Base-by-base conservation (phyloP, 2,113 vertebrate species). In the Sturnus vulgaris region DNA sequence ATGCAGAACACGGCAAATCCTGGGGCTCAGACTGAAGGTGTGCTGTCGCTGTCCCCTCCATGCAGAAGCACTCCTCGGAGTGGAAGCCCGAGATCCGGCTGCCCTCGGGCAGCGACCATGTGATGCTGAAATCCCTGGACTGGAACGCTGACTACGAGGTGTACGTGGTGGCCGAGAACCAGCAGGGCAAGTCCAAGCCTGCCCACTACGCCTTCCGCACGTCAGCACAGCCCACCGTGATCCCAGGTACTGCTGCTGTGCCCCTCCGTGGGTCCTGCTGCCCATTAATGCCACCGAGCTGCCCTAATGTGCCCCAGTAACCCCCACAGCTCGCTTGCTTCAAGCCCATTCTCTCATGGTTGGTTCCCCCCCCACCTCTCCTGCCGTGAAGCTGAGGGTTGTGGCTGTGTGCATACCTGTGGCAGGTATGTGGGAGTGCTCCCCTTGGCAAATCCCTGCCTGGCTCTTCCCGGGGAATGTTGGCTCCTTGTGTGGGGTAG, bases 131-230 rank as follows among this genome's bases (percentile, higher is more conserved):
- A 3, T 96, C 98, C 5, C 97, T 99, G 93, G 98, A 99, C 20
- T 99, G 99, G 99, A 98, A 99, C 50, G 99, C 98, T 0, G 99
- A 99, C 78, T 99, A 99, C 15, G 98, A 98, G 37, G 98, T 99
- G n/a, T 97, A 94, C 4, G 99, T 99, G 96, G 97, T 99, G 69
- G 99, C 99, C 0, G 99, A 99, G 95, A 99, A 99, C 97, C 97
- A 98, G 96, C 99, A 99, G 95, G 99, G 99, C 84, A 99, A 98
- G 52, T 99, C 99, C 24, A 98, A 98, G 31, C 98, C 99, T 0
- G 99, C 98, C 9, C 98, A 93, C 46, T 98, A 99, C 59, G 97
- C 98, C 70, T 99, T 99, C 98, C 98, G 96, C 92, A 99, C 99
- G 7, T 98, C 98, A 0, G 97, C 98, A 0, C 97, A 99, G 97